Percentiles rank a stretch among this genome's conserved stretches.
Evolutionary conservation across 2,113 vertebrate species (phyloP).

Genomic region (Onychostoma macrolepis): DNA sequence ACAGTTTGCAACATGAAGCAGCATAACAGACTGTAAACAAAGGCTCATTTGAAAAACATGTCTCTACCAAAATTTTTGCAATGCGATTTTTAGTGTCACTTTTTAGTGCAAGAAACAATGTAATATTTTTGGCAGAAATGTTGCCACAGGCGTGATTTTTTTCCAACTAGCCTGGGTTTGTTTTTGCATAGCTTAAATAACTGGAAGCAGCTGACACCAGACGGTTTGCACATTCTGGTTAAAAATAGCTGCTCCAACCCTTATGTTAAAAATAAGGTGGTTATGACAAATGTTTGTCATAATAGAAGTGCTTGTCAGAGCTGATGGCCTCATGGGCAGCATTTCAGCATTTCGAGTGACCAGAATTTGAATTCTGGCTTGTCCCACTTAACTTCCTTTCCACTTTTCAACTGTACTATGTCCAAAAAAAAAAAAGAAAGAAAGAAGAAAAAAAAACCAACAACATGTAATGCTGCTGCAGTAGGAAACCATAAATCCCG

Average conservation of each 20-base stretch:
- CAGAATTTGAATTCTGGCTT: neutral
- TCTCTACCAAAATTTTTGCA: no score
- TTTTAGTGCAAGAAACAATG: neutral
- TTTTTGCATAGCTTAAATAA: neutral
- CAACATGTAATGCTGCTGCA: neutral
- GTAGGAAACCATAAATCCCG: neutral
- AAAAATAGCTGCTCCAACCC: neutral
- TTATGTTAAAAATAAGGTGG: neutral
- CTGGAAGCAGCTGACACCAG: neutral
- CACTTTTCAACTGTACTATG: neutral
- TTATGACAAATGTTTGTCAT: neutral
- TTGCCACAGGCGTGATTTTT: neutral
- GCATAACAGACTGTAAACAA: no score
- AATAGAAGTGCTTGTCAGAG: neutral
- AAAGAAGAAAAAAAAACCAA: no score
- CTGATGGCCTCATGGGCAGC: neutral
- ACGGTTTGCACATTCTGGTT: neutral
- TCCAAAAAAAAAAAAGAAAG: neutral
- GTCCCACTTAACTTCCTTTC: neutral
- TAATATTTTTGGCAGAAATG: neutral
- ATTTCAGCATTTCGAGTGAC: neutral
- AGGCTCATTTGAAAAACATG: no score
- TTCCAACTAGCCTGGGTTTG: neutral
- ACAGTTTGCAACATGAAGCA: no score
- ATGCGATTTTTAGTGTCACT: no score